Evolutionary conservation across 2,113 vertebrate genomes (phyloP).

Genomic region (Centropus bengalensis): DNA sequence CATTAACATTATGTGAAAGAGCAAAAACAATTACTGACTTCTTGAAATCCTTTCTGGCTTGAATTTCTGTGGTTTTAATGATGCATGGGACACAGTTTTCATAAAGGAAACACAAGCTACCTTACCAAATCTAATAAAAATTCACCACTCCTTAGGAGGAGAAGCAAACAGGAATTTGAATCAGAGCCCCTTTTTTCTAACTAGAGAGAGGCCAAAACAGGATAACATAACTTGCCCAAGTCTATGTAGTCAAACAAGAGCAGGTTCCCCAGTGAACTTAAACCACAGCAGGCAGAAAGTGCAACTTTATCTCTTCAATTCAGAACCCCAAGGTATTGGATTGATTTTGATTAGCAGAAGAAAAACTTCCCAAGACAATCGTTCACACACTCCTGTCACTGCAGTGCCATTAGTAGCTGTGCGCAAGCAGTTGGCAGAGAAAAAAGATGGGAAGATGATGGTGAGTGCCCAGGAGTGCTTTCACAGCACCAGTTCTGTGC

Average conservation of each 20-base stretch:
- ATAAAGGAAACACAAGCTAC: neutral
- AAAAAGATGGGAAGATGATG: neutral
- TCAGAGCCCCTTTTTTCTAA: neutral
- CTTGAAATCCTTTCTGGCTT: neutral
- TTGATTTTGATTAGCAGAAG: neutral
- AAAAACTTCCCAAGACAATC: neutral
- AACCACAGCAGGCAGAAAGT: neutral
- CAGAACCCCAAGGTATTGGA: neutral
- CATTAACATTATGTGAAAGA: neutral
- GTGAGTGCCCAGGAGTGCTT: neutral
- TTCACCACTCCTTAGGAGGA: neutral
- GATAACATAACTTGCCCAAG: neutral
- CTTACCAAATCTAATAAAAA: neutral
- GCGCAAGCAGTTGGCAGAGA: neutral
- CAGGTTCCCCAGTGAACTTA: neutral
- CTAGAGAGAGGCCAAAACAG: neutral
- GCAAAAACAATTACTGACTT: neutral
- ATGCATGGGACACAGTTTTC: neutral
- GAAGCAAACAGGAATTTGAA: neutral
- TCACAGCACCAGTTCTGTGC: neutral
- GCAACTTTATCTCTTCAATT: neutral
- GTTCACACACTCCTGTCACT: neutral
- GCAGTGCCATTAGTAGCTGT: neutral
- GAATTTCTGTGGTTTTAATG: neutral
- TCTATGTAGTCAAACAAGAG: neutral